Percentiles rank a stretch among this genome's conserved stretches.
Evolutionary conservation across 2,113 vertebrate genomes (phyloP).

Genomic region (Clupea harengus): DNA sequence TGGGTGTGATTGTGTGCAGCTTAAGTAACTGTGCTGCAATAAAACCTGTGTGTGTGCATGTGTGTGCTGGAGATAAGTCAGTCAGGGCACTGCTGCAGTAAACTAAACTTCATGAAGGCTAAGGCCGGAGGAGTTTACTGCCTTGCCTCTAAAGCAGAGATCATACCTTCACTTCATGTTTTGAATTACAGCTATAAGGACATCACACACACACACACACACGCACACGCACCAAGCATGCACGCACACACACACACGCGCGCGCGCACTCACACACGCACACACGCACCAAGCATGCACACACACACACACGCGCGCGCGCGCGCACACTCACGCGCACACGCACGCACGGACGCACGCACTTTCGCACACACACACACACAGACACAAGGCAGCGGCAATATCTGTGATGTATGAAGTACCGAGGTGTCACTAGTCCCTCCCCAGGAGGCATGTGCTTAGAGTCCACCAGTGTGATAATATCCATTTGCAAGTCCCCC

Average conservation of each 20-base stretch:
- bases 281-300: background rate
- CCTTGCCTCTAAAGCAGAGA: background rate
- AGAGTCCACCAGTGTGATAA: background rate
- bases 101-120: background rate
- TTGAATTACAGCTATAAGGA: background rate
- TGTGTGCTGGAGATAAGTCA: background rate
- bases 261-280: background rate
- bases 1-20: background rate
- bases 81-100: background rate
- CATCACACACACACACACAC: background rate
- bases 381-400: background rate
- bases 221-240: background rate
- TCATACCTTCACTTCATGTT: background rate
- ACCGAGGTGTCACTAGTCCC: too few species aligned
- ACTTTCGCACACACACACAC: background rate
- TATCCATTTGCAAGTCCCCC: background rate
- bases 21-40: background rate
- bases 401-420: too few species aligned
- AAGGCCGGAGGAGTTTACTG: background rate
- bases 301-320: background rate
- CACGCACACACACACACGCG: background rate
- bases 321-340: background rate
- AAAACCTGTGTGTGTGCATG: background rate
- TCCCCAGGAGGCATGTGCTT: background rate
- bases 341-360: too few species aligned